Percentiles rank a stretch among this genome's conserved stretches.
These are phyloP conservation scores for Oithona nana DNA, from an alignment of 2,888 invertebrate genomes.

Conservation along the genomic window DNA sequence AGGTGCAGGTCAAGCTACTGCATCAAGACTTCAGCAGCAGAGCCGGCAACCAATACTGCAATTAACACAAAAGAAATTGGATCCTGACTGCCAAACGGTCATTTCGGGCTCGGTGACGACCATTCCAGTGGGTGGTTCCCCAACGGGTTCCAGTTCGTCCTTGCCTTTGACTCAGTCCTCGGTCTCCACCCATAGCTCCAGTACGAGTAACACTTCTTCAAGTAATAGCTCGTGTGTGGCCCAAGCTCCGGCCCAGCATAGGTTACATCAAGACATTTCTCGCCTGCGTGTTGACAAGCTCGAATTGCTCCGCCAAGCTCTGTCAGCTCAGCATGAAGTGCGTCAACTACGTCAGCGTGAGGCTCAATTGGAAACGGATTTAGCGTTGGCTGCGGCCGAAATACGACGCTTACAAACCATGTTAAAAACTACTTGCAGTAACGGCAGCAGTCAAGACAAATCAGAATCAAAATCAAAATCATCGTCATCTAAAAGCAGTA, in stretches of 20 bases:
- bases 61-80: not conserved
- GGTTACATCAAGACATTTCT: conserved; percentile 21
- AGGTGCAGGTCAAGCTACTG: not conserved
- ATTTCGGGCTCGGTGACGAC: conserved; percentile 13
- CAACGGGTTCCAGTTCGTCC: not conserved
- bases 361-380: conserved; percentile 60
- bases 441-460: conserved; percentile 47
- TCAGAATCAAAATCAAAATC: not conserved
- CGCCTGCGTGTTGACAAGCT: conserved; percentile 62
- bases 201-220: too few species aligned
- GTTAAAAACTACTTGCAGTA: too few species aligned
- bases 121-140: conserved; percentile 14
- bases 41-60: not conserved
- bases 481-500: too few species aligned
- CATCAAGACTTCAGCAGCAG: not conserved
- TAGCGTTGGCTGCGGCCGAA: conserved; percentile 67
- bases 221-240: not conserved
- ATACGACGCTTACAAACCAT: conserved; percentile 44
- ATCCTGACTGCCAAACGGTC: conserved; percentile 6
- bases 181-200: too few species aligned
- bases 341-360: conserved; percentile 78
- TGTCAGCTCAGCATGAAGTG: conserved; percentile 87
- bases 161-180: not conserved
- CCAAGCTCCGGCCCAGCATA: conserved; percentile 21
- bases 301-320: conserved; percentile 81